phyloP scores from a whole-genome alignment of 2,888 invertebrate genomes.

The Endotricha flammealis region DNA sequence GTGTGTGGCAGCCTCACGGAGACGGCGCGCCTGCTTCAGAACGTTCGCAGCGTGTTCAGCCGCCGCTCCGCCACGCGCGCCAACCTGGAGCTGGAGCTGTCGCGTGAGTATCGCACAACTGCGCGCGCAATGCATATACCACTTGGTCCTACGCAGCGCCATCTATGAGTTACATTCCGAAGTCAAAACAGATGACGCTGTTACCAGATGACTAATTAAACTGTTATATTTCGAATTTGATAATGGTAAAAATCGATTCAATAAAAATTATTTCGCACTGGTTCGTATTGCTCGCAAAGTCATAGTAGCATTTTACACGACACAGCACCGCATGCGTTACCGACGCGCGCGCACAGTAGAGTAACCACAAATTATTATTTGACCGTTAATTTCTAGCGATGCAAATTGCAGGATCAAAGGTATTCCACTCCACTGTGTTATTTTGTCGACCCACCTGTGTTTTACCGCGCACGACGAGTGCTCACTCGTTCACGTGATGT shows the following conservation, averaged over 20 bases:
- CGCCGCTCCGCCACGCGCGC: constrained; percentile 87
- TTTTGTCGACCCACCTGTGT: constrained; percentile 7
- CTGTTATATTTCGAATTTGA: too few species aligned
- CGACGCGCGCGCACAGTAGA: constrained; percentile 32
- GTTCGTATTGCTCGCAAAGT: not conserved
- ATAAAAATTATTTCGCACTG: constrained; percentile 6
- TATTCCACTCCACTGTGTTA: constrained; percentile 10
- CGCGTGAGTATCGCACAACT: constrained; percentile 86
- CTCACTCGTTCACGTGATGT: not conserved
- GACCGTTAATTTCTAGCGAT: constrained; percentile 9
- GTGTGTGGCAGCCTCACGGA: constrained; percentile 92
- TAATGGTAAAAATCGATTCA: too few species aligned
- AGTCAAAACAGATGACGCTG: too few species aligned
- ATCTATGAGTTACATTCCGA: too few species aligned
- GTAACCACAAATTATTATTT: constrained; percentile 22
- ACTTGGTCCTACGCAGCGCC: too few species aligned
- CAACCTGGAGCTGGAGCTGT: constrained; percentile 92
- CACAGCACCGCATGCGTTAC: constrained; percentile 37
- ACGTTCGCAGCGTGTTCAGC: constrained; percentile 94
- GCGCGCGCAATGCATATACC: constrained; percentile 10
- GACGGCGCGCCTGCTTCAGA: constrained; percentile 96
- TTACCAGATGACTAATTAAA: too few species aligned
- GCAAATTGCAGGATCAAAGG: constrained; percentile 17
- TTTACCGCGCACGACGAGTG: constrained; percentile 1
- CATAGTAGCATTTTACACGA: constrained; percentile 4